Evolutionary conservation across 2,113 vertebrate genomes (phyloP).

Genomic region (Pangasianodon hypophthalmus): DNA sequence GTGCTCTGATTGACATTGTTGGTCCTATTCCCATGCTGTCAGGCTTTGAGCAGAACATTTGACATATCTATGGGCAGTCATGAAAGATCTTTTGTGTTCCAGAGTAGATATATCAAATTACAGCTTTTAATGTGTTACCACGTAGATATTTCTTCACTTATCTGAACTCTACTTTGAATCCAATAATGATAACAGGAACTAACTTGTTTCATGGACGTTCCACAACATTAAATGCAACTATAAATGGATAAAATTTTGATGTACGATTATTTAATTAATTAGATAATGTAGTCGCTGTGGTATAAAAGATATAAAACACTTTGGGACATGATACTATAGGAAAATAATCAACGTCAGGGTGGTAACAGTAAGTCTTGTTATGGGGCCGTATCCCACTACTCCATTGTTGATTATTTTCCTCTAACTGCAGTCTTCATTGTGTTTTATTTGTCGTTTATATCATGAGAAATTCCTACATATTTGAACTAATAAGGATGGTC

Average conservation of each 20-base stretch:
- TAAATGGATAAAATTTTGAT: not conserved
- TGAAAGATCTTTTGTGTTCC: slow-evolving; percentile 8
- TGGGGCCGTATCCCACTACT: not conserved
- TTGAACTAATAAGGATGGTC: not conserved
- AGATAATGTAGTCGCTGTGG: not conserved
- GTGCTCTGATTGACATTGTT: not conserved
- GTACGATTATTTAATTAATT: not conserved
- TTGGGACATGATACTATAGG: not conserved
- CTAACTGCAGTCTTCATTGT: not conserved
- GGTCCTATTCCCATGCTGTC: not conserved
- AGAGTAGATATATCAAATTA: slow-evolving; percentile 8
- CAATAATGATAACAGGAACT: not conserved
- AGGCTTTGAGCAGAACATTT: slow-evolving; percentile 10
- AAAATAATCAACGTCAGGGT: not conserved
- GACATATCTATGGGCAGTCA: not conserved
- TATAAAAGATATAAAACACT: not conserved
- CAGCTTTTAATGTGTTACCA: slow-evolving; percentile 11
- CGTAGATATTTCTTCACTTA: slow-evolving; percentile 7
- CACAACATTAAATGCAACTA: too few relatives aligned
- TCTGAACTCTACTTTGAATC: not conserved
- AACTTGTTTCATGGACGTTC: not conserved
- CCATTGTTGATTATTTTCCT: not conserved
- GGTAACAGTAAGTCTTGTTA: not conserved
- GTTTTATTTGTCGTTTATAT: not conserved
- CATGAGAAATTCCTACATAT: not conserved